A percentile compares a stretch with the other conserved stretches of the same genome.
These are phyloP conservation scores for Dioctria linearis DNA, from an alignment of 2,888 invertebrate genomes.

Conservation along the genomic window DNA sequence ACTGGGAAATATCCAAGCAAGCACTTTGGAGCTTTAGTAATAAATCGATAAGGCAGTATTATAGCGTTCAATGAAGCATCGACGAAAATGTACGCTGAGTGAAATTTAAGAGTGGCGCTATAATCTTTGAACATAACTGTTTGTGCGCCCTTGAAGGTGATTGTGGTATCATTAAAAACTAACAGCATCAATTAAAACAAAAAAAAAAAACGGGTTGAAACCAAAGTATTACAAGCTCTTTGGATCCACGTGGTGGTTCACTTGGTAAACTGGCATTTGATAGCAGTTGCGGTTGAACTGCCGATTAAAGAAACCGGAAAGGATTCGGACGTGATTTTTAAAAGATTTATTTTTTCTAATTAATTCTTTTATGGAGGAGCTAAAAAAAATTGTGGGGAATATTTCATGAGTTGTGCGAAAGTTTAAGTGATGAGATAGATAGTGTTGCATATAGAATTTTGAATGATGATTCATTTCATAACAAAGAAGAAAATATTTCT, in stretches of 20 bases:
- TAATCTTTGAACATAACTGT: constrained; percentile 2
- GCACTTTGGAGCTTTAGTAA: not conserved
- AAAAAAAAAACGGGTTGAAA: not conserved
- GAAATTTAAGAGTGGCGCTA: not conserved
- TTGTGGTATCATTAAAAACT: no score
- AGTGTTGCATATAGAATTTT: constrained; percentile 12
- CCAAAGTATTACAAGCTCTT: not conserved
- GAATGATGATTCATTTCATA: constrained; percentile 7
- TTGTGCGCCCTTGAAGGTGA: not conserved
- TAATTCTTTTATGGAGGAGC: not conserved
- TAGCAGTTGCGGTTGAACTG: not conserved
- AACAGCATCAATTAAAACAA: not conserved
- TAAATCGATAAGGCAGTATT: constrained; percentile 15
- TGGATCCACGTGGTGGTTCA: not conserved
- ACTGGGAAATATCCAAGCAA: not conserved
- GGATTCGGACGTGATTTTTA: constrained; percentile 35
- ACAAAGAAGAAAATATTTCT: not conserved
- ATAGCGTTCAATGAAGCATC: not conserved
- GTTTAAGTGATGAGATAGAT: not conserved
- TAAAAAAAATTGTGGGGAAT: not conserved
- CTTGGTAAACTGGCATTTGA: not conserved
- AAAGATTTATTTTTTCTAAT: not conserved
- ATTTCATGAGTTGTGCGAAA: constrained; percentile 14
- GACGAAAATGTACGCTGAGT: not conserved
- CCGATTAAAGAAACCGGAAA: constrained; percentile 29